Conservation (phyloP, 2,888 invertebrate species). For the Morpho deidamia region DNA sequence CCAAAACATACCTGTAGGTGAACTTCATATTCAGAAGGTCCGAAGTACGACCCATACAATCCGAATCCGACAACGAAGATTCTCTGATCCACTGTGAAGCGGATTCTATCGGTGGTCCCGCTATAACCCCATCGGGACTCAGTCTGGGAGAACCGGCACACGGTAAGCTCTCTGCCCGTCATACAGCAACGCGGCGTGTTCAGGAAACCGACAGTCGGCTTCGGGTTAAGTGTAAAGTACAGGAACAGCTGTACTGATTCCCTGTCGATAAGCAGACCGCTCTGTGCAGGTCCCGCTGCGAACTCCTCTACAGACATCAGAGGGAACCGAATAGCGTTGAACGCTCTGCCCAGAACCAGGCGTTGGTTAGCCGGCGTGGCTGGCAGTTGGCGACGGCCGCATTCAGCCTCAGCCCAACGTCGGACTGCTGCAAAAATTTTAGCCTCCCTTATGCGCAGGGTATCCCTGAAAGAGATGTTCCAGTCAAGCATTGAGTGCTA, state of each 20-base stretch:
- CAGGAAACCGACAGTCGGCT: conserved; percentile 84
- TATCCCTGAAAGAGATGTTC: conserved; percentile 75
- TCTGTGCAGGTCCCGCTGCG: conserved; percentile 86
- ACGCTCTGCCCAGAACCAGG: conserved; percentile 82
- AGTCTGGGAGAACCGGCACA: conserved; percentile 84
- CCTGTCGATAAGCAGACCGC: conserved; percentile 85
- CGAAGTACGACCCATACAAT: conserved; percentile 89
- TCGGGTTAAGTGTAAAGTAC: conserved; percentile 86
- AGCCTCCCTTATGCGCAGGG: conserved; percentile 86
- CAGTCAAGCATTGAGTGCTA: no score
- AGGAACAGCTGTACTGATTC: conserved; percentile 86
- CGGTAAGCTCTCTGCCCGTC: conserved; percentile 87
- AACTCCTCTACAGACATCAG: conserved; percentile 93
- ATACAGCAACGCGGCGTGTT: conserved; percentile 86
- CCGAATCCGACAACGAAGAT: conserved; percentile 92
- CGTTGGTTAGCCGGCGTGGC: conserved; percentile 84
- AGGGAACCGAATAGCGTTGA: conserved; percentile 87
- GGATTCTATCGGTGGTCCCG: conserved; percentile 88
- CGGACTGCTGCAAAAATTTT: conserved; percentile 86
- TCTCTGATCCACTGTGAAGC: conserved; percentile 88
- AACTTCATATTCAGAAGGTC: conserved; percentile 87
- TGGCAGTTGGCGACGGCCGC: conserved; percentile 81
- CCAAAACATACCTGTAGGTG: conserved; percentile 79
- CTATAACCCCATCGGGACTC: conserved; percentile 91
- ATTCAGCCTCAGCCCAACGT: conserved; percentile 87